phyloP scores from a whole-genome alignment of 2,113 vertebrate genomes.

The Rana temporaria region DNA sequence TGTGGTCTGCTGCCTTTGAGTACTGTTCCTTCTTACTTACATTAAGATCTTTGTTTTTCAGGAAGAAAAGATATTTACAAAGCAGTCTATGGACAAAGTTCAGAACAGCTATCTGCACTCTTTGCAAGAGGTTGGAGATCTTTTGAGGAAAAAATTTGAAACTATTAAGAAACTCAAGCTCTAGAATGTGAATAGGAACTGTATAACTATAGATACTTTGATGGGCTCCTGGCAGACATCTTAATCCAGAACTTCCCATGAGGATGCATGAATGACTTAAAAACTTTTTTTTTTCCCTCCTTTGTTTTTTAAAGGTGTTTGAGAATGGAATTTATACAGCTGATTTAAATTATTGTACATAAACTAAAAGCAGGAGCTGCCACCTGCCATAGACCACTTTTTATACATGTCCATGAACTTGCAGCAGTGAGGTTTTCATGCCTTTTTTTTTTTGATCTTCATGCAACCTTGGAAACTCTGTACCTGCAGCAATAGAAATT shows the following conservation, averaged over 20 bases:
- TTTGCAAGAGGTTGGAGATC: conserved; percentile 91
- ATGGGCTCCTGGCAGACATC: conserved; percentile 69
- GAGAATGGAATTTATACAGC: conserved; percentile 72
- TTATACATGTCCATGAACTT: conserved; percentile 76
- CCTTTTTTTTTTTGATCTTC: conserved; percentile 63
- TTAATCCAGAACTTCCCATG: conserved; percentile 80
- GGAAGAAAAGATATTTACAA: conserved; percentile 88
- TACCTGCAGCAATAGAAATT: conserved; percentile 79
- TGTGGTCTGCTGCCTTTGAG: no score
- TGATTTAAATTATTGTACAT: conserved; percentile 97
- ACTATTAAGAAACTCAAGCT: conserved; percentile 93
- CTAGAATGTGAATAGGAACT: conserved; percentile 66
- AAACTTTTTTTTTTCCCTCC: conserved; percentile 71
- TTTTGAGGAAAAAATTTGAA: conserved; percentile 93
- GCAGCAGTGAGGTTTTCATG: conserved; percentile 69
- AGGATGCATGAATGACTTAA: conserved; percentile 84
- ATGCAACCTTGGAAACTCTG: conserved; percentile 54
- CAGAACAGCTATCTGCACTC: conserved; percentile 95
- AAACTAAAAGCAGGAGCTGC: conserved; percentile 78
- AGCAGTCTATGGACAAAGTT: conserved; percentile 89
- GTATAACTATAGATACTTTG: conserved; percentile 11
- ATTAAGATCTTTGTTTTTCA: conserved; percentile 62
- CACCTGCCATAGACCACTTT: conserved; percentile 78
- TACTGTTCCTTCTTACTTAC: no score
- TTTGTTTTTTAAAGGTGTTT: conserved; percentile 76